These are phyloP conservation scores for Sminthurides bifidus DNA, from an alignment of 1,140 invertebrate genomes.

Conservation along the genomic window DNA sequence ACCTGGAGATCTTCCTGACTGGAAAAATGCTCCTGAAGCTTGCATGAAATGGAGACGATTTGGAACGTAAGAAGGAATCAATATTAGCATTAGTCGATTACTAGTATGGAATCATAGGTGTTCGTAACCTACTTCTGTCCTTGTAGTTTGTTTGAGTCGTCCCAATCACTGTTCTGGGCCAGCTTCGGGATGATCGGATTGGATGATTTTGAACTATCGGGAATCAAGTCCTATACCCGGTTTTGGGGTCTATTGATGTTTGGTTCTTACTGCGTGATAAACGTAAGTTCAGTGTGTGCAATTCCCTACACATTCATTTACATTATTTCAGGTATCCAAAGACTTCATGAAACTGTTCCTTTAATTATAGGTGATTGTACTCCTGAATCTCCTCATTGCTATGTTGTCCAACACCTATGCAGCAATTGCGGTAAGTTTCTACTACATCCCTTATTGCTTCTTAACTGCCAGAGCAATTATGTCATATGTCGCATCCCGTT, in stretches of 20 bases:
- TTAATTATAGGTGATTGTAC: constrained; percentile 45
- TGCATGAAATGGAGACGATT: constrained; percentile 67
- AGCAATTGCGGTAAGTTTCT: constrained; percentile 51
- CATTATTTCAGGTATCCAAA: too few relatives aligned
- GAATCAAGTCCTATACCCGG: constrained; percentile 63
- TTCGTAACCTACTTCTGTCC: constrained; percentile 18
- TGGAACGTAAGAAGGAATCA: constrained; percentile 38
- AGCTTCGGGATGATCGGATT: constrained; percentile 73
- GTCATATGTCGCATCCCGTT: constrained; percentile 3
- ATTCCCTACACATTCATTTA: too few relatives aligned
- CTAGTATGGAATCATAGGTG: neutral
- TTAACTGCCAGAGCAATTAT: constrained; percentile 1
- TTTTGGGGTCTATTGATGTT: constrained; percentile 73
- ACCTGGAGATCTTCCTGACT: constrained; percentile 48
- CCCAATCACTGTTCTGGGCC: constrained; percentile 81
- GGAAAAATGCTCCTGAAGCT: constrained; percentile 51
- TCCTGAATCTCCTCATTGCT: constrained; percentile 73
- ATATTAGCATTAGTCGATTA: neutral
- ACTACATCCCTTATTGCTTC: constrained; percentile 1
- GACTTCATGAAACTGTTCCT: too few relatives aligned
- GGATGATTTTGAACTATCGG: constrained; percentile 60
- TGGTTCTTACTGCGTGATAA: constrained; percentile 68
- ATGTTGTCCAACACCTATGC: constrained; percentile 87
- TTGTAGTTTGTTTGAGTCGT: constrained; percentile 73
- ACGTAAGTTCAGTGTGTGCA: constrained; percentile 49